A percentile compares a stretch with the other conserved stretches of the same genome.
Evolutionary conservation across 1,140 invertebrate genomes (phyloP).

Genomic region (Drosophila nikananu): DNA sequence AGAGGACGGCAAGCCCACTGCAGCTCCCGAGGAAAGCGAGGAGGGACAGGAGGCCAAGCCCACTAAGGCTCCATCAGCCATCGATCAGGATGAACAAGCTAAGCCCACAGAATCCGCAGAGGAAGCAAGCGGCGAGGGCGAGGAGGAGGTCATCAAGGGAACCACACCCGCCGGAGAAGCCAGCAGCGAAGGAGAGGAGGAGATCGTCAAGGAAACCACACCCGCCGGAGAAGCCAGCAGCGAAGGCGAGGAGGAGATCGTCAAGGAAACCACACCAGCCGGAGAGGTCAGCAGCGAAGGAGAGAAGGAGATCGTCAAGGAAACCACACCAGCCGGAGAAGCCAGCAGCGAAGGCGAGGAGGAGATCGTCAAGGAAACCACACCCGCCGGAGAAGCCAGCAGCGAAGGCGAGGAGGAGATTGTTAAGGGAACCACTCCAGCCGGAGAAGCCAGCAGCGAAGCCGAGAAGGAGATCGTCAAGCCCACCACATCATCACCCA

Average conservation of each 20-base stretch:
- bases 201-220: slow-evolving; percentile 13
- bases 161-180: slow-evolving; percentile 21
- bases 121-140: slow-evolving; percentile 32
- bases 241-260: slow-evolving; percentile 2
- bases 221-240: slow-evolving; percentile 8
- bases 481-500: slow-evolving; percentile 24
- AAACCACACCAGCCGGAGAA: slow-evolving; percentile 13
- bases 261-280: slow-evolving; percentile 17
- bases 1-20: slow-evolving; percentile 10
- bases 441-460: slow-evolving; percentile 9
- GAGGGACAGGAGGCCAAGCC: slow-evolving; percentile 29
- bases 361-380: slow-evolving; percentile 8
- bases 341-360: slow-evolving; percentile 14
- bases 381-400: slow-evolving; percentile 15
- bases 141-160: slow-evolving; percentile 16
- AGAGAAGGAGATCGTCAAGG: background rate
- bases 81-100: slow-evolving; percentile 13
- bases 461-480: slow-evolving; percentile 13
- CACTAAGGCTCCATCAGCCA: slow-evolving; percentile 19
- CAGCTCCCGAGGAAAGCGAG: slow-evolving; percentile 22
- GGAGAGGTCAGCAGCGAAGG: slow-evolving; percentile 7
- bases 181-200: slow-evolving; percentile 7
- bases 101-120: slow-evolving; percentile 42
- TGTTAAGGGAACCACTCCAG: slow-evolving; percentile 13
- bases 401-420: slow-evolving; percentile 12